These are phyloP conservation scores for Saiga tatarica DNA, from an alignment of 2,113 vertebrate genomes.

Conservation along the genomic window DNA sequence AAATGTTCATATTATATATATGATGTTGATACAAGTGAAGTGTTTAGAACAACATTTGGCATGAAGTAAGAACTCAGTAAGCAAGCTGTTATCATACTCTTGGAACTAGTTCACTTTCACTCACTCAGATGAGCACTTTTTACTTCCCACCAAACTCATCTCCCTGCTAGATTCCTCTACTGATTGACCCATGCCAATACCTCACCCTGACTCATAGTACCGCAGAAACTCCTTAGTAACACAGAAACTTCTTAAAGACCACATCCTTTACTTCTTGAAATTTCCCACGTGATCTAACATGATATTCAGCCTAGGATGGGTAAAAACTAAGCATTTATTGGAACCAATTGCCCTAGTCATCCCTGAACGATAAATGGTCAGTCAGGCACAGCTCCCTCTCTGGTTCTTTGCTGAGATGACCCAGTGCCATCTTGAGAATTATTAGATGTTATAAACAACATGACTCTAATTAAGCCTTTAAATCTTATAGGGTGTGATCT, in stretches of 20 bases:
- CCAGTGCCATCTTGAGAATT: neutral
- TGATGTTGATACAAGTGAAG: neutral
- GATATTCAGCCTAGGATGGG: neutral
- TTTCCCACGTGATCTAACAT: neutral
- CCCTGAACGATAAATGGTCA: neutral
- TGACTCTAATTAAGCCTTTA: constrained; percentile 11
- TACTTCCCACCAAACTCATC: neutral
- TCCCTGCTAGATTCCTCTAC: neutral
- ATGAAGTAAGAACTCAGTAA: neutral
- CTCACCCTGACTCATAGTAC: neutral
- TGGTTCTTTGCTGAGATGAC: neutral
- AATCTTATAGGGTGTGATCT: constrained; percentile 16
- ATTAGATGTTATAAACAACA: constrained; percentile 11
- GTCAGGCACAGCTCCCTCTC: neutral
- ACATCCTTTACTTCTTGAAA: neutral
- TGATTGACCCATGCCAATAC: neutral
- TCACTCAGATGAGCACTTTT: neutral
- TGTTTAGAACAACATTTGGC: neutral
- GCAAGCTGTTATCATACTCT: neutral
- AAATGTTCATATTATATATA: neutral
- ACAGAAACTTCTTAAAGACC: neutral
- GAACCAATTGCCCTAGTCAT: neutral
- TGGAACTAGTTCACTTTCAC: neutral
- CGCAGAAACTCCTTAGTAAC: neutral
- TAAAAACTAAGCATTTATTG: neutral